A percentile compares a stretch with the other conserved stretches of the same genome.
Evolutionary conservation across 2,113 vertebrate genomes (phyloP).

Genomic region (Anhinga anhinga): DNA sequence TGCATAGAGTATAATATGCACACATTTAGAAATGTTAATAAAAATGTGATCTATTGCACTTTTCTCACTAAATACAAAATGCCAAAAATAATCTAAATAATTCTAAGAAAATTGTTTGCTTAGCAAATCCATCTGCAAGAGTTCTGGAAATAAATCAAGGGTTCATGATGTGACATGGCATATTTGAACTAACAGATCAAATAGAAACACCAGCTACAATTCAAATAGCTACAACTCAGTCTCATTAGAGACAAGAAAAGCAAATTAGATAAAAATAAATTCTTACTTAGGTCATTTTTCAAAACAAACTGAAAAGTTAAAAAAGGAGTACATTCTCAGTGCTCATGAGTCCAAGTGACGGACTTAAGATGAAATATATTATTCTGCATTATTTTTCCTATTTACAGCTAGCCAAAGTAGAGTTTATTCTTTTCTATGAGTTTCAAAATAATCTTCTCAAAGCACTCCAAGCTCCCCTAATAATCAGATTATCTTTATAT

Average conservation of each 20-base stretch:
- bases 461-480: not conserved
- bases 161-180: not conserved
- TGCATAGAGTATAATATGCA: not conserved
- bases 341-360: not conserved
- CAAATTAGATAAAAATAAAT: not conserved
- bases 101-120: conserved; percentile 19
- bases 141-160: conserved; percentile 20
- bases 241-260: conserved; percentile 22
- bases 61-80: not conserved
- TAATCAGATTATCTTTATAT: not conserved
- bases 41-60: not conserved
- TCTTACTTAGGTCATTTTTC: conserved; percentile 1
- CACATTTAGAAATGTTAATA: conserved; percentile 12
- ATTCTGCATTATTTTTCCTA: not conserved
- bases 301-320: not conserved
- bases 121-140: conserved; percentile 4
- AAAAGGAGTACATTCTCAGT: not conserved
- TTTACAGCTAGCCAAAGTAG: not conserved
- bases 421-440: not conserved
- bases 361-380: not conserved
- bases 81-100: not conserved
- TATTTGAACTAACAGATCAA: conserved; percentile 38
- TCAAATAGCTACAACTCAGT: not conserved
- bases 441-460: not conserved
- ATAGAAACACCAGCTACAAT: conserved; percentile 19